These are phyloP conservation scores for Caenorhabditis brenneri DNA, from an alignment of 1,140 invertebrate species.

Conservation along the genomic window DNA sequence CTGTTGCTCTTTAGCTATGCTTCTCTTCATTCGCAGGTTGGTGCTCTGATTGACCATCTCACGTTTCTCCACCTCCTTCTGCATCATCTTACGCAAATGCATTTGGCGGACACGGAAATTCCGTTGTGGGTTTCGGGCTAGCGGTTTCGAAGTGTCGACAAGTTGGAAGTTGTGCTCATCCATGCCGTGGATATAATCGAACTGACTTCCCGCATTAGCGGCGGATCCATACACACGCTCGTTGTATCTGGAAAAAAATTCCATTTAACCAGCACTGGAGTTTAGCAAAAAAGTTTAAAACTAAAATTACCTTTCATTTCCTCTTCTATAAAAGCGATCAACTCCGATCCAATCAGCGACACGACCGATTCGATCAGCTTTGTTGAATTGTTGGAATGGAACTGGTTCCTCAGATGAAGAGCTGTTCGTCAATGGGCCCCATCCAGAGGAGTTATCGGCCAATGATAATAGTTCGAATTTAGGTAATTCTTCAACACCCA, in stretches of 20 bases:
- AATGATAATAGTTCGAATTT: slow-evolving; percentile 59
- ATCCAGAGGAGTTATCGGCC: slow-evolving; percentile 58
- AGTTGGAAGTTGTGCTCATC: slow-evolving; percentile 70
- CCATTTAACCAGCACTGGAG: not conserved
- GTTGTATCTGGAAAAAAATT: slow-evolving; percentile 70
- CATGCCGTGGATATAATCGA: slow-evolving; percentile 70
- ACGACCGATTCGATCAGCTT: slow-evolving; percentile 68
- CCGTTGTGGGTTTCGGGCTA: slow-evolving; percentile 46
- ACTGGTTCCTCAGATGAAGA: slow-evolving; percentile 58
- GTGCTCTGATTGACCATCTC: slow-evolving; percentile 62
- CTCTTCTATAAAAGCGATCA: slow-evolving; percentile 67
- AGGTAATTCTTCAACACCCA: slow-evolving; percentile 52
- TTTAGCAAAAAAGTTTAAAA: slow-evolving; percentile 1
- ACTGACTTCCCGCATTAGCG: slow-evolving; percentile 67
- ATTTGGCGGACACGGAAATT: slow-evolving; percentile 54
- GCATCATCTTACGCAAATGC: slow-evolving; percentile 60
- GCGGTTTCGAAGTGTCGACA: slow-evolving; percentile 55
- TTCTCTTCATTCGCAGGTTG: slow-evolving; percentile 68
- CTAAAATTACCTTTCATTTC: slow-evolving; percentile 51
- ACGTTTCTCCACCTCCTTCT: slow-evolving; percentile 66
- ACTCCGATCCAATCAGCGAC: slow-evolving; percentile 71
- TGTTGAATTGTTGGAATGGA: slow-evolving; percentile 71
- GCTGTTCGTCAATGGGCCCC: slow-evolving; percentile 59
- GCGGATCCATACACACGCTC: slow-evolving; percentile 70
- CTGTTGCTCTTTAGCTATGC: slow-evolving; percentile 69